phyloP scores from a whole-genome alignment of 2,888 invertebrate genomes.

The Cerastoderma edule region DNA sequence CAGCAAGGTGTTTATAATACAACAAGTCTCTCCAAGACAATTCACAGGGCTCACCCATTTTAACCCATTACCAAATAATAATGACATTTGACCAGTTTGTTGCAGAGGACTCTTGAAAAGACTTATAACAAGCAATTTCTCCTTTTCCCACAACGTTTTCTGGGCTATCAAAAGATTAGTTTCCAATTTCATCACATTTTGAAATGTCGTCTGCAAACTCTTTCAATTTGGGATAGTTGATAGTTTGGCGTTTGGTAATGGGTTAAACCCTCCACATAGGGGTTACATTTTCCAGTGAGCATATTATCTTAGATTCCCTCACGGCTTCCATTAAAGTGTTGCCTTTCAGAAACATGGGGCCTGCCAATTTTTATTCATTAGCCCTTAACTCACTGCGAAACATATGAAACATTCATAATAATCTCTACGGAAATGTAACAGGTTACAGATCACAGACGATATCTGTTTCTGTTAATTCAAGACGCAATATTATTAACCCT shows the following conservation, averaged over 20 bases:
- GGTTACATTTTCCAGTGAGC: conserved; percentile 13
- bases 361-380: conserved; percentile 23
- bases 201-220: no score
- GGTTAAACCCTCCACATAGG: no score
- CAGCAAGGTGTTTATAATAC: no score
- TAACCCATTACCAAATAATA: neutral
- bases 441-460: no score
- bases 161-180: no score
- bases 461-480: no score
- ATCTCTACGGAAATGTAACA: neutral
- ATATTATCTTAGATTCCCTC: conserved; percentile 24
- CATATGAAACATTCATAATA: neutral
- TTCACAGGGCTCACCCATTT: neutral
- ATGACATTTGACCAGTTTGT: no score
- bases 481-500: no score
- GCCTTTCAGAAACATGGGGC: conserved; percentile 26
- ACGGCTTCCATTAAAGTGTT: conserved; percentile 28
- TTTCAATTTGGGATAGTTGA: neutral
- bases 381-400: neutral
- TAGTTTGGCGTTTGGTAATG: neutral
- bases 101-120: neutral
- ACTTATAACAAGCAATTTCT: neutral
- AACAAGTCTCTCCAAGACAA: neutral
- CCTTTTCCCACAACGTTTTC: neutral
- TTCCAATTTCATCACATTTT: no score